These are phyloP conservation scores for Dunckerocampus dactyliophorus DNA, from an alignment of 2,113 vertebrate genomes.

Conservation along the genomic window DNA sequence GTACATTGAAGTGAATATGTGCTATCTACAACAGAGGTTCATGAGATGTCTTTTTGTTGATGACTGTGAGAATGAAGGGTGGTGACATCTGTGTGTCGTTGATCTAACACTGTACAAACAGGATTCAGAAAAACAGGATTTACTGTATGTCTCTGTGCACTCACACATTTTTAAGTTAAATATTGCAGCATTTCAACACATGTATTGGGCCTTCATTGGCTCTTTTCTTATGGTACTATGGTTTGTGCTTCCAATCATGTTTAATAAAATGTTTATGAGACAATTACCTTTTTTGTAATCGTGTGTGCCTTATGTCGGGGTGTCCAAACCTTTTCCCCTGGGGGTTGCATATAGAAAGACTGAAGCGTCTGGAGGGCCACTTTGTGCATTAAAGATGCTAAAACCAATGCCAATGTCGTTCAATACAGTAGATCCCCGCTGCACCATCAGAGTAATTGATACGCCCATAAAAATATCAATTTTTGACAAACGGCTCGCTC, in stretches of 20 bases:
- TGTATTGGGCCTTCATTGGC: conserved; percentile 27
- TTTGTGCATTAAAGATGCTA: too few species aligned
- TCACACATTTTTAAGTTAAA: conserved; percentile 37
- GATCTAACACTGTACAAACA: conserved; percentile 65
- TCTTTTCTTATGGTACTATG: conserved; percentile 49
- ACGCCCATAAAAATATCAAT: too few species aligned
- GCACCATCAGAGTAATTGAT: too few species aligned
- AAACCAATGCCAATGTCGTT: too few species aligned
- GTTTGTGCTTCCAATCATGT: conserved; percentile 50
- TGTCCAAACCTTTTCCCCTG: too few species aligned
- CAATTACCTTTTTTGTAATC: background rate
- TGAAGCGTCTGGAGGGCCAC: too few species aligned
- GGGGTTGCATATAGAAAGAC: too few species aligned
- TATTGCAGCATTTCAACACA: conserved; percentile 38
- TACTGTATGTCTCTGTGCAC: conserved; percentile 55
- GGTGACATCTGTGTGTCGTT: conserved; percentile 30
- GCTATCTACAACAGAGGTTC: conserved; percentile 13
- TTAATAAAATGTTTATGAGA: conserved; percentile 51
- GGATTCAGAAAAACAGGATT: conserved; percentile 43
- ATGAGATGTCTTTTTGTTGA: conserved; percentile 31
- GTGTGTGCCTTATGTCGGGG: background rate
- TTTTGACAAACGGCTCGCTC: too few species aligned
- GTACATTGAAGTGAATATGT: conserved; percentile 25
- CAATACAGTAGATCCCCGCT: too few species aligned
- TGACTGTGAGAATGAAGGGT: conserved; percentile 55